Base-by-base conservation (phyloP, 2,797 vertebrate genomes). In the Aulostomus chinensis region DNA sequence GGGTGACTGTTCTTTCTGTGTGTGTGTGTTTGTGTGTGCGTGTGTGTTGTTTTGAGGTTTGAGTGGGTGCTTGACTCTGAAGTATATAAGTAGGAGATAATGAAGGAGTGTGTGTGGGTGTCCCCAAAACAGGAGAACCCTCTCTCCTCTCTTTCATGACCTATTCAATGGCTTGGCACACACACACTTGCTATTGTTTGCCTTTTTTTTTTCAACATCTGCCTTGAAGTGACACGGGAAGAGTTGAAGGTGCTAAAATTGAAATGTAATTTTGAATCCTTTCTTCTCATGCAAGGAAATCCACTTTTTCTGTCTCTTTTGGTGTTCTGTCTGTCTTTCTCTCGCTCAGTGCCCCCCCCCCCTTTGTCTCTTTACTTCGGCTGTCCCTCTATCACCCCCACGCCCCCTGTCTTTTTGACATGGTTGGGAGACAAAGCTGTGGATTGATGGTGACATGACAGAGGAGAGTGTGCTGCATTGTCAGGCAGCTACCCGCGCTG, bases 361-460 rank as follows among this genome's bases (percentile, higher is more conserved):
- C n/a, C n/a, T n/a, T n/a, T n/a, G n/a, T n/a, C n/a, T n/a, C n/a
- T n/a, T 50, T 36, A 9, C 48, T 4, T 9, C 41, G 57, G 31
- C 57, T 61, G 63, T 64, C 52, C 41, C 38, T 58, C 57, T 56
- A n/a, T n/a, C n/a, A n/a, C 59, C 57, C 38, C 50, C 54, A 15
- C 34, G 12, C 36, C 33, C 31, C 46, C 31, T 15, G 51, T 69
- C 68, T 66, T 34, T 55, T 55, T 62, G 75, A 70, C 69, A 70
- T 16, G 55, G 73, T 70, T 75, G 7, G 15, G 48, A 76, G 79
- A 81, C 67, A 75, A 70, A 69, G 72, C 63, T 21, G 41, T 42
- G 72, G 71, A 79, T 76, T 78, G 81, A 81, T 68, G 78, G 68
- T 54, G 76, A 84, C 76, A 58, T 76, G 71, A 74, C 68, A 76